These are phyloP conservation scores for Tipula confusa DNA, from an alignment of 2,888 invertebrate genomes.

Conservation along the genomic window DNA sequence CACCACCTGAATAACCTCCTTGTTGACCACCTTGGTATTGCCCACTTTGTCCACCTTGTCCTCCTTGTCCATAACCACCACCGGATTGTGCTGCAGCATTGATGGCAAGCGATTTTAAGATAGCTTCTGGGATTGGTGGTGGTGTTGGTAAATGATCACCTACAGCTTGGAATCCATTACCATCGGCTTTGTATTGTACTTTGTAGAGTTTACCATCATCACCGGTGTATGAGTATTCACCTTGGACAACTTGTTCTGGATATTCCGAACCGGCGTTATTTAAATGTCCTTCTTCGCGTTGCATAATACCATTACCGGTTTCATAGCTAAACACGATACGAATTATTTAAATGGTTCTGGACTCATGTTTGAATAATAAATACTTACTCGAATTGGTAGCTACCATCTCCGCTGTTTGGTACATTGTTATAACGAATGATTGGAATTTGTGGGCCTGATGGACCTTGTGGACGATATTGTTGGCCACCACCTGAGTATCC, in stretches of 20 bases:
- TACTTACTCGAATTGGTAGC: slow-evolving; percentile 60
- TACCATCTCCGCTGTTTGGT: slow-evolving; percentile 58
- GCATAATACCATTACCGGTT: slow-evolving; percentile 62
- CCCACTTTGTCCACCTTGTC: neutral
- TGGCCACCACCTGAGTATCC: neutral
- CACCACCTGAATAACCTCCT: slow-evolving; percentile 30
- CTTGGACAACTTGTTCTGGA: slow-evolving; percentile 58
- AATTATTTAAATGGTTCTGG: slow-evolving; percentile 30
- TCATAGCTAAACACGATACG: slow-evolving; percentile 57
- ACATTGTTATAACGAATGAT: slow-evolving; percentile 58
- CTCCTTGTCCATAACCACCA: slow-evolving; percentile 27
- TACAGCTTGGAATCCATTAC: slow-evolving; percentile 70
- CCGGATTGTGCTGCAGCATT: slow-evolving; percentile 34
- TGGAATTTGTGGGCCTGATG: slow-evolving; percentile 52
- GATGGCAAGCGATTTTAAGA: slow-evolving; percentile 36
- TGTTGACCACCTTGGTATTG: slow-evolving; percentile 29
- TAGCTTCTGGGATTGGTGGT: slow-evolving; percentile 61
- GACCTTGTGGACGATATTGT: slow-evolving; percentile 41
- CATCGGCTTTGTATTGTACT: slow-evolving; percentile 67
- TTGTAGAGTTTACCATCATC: slow-evolving; percentile 60
- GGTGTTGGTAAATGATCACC: slow-evolving; percentile 74
- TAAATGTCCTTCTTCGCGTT: slow-evolving; percentile 55
- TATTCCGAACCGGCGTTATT: slow-evolving; percentile 56
- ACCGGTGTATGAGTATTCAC: slow-evolving; percentile 60
- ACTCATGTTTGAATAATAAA: slow-evolving; percentile 32